A percentile compares a stretch with the other conserved stretches of the same genome.
phyloP scores from a whole-genome alignment of 2,797 vertebrate genomes.

The Lutjanus argentimaculatus region DNA sequence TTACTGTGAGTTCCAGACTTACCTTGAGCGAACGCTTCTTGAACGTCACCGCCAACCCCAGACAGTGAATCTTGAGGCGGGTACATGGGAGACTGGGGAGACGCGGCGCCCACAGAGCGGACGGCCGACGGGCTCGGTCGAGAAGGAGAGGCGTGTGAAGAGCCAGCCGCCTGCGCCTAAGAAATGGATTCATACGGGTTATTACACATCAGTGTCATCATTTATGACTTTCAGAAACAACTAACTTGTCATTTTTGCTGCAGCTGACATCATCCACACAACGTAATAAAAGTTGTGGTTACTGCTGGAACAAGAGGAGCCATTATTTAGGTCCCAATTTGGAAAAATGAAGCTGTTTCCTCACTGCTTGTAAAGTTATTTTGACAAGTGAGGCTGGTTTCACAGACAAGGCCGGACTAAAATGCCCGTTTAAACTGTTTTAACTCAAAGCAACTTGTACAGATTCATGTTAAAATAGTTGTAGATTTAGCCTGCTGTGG shows the following conservation, averaged over 20 bases:
- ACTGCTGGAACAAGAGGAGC: neutral
- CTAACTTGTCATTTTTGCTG: conserved; percentile 1
- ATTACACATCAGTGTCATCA: neutral
- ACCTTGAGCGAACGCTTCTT: conserved; percentile 94
- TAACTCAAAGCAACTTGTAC: too few relatives aligned
- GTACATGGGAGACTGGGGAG: conserved; percentile 83
- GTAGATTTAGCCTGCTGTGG: too few relatives aligned
- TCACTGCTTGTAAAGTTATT: conserved; percentile 6
- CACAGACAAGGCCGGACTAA: too few relatives aligned
- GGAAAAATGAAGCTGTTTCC: neutral
- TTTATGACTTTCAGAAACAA: neutral
- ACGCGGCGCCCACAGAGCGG: conserved; percentile 88
- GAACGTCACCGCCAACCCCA: conserved; percentile 90
- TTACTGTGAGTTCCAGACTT: conserved; percentile 15
- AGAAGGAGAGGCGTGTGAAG: conserved; percentile 90
- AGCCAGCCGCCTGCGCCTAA: conserved; percentile 92
- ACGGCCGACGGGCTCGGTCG: conserved; percentile 87
- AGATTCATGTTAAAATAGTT: too few relatives aligned
- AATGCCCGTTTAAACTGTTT: too few relatives aligned
- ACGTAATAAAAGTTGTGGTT: neutral
- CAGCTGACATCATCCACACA: conserved; percentile 11
- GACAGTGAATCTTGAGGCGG: conserved; percentile 89
- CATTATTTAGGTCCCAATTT: neutral
- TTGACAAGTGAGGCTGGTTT: neutral
- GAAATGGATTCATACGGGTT: conserved; percentile 22